A percentile compares a stretch with the other conserved stretches of the same genome.
phyloP scores from a whole-genome alignment of 2,113 vertebrate species.

The Callithrix jacchus region DNA sequence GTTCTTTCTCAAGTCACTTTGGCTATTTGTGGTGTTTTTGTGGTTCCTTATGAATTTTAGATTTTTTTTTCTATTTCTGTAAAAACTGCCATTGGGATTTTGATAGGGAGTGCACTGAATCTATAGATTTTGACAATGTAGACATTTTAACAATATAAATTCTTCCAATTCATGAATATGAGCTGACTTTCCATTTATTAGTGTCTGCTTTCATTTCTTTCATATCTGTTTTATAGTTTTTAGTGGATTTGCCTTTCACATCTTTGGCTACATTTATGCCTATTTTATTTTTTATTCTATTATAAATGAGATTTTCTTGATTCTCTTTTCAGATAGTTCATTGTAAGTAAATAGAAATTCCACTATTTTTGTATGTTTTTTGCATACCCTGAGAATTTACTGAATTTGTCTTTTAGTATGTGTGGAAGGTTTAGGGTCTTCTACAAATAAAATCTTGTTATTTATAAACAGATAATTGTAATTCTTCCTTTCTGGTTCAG shows the following conservation, averaged over 20 bases:
- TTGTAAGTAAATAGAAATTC: not conserved
- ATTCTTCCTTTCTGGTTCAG: not conserved
- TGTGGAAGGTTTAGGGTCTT: not conserved
- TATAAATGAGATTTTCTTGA: not conserved
- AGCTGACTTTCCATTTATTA: not conserved
- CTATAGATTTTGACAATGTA: not conserved
- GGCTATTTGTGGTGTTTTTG: not conserved
- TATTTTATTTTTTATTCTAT: not conserved
- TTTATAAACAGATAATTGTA: not conserved
- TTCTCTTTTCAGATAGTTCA: not conserved
- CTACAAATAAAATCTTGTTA: not conserved
- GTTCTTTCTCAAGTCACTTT: not conserved
- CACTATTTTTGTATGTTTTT: not conserved
- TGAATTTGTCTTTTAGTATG: not conserved
- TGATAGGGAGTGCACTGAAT: not conserved
- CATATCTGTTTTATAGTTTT: not conserved
- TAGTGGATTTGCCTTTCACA: not conserved
- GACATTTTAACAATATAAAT: not conserved
- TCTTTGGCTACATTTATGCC: not conserved
- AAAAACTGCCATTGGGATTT: not conserved
- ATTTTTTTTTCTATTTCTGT: not conserved
- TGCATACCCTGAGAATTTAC: not conserved
- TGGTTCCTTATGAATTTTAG: not conserved
- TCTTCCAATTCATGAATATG: not conserved
- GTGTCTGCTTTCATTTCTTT: not conserved